phyloP scores from a whole-genome alignment of 2,888 invertebrate species.

The Troides aeacus region DNA sequence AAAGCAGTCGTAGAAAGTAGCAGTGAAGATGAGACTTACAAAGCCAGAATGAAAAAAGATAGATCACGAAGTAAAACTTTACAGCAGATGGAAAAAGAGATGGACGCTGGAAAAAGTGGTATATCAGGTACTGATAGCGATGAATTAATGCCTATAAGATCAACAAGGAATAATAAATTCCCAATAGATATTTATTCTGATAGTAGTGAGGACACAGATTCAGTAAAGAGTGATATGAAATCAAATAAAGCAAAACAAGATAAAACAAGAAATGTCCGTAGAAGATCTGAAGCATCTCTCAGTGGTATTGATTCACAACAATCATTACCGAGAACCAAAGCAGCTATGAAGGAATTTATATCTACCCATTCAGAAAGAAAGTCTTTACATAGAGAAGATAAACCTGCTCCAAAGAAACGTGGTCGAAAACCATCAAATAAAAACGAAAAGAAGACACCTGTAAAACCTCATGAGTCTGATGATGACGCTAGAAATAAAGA shows the following conservation, averaged over 20 bases:
- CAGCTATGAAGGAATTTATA: constrained; percentile 91
- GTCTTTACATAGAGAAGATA: constrained; percentile 47
- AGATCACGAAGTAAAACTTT: constrained; percentile 81
- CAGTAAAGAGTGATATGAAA: constrained; percentile 63
- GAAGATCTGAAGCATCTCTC: constrained; percentile 80
- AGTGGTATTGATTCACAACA: constrained; percentile 85
- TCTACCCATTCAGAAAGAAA: constrained; percentile 68
- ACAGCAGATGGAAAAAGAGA: constrained; percentile 87
- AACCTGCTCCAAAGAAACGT: constrained; percentile 65
- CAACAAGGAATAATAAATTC: constrained; percentile 78
- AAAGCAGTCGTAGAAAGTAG: constrained; percentile 80
- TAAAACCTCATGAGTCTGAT: constrained; percentile 56
- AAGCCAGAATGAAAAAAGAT: constrained; percentile 65
- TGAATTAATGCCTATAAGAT: constrained; percentile 84
- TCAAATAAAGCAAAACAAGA: constrained; percentile 61
- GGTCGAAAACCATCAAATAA: constrained; percentile 73
- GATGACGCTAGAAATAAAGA: constrained; percentile 77
- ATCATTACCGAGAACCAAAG: constrained; percentile 87
- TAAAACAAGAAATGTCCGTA: constrained; percentile 78
- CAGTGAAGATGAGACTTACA: constrained; percentile 80
- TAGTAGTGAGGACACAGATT: constrained; percentile 81
- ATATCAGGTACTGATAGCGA: constrained; percentile 89
- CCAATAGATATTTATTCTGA: constrained; percentile 91
- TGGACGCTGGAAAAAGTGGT: constrained; percentile 75
- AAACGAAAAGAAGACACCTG: constrained; percentile 54